Evolutionary conservation across 2,113 vertebrate genomes (phyloP).

Genomic region (Arenaria interpres): DNA sequence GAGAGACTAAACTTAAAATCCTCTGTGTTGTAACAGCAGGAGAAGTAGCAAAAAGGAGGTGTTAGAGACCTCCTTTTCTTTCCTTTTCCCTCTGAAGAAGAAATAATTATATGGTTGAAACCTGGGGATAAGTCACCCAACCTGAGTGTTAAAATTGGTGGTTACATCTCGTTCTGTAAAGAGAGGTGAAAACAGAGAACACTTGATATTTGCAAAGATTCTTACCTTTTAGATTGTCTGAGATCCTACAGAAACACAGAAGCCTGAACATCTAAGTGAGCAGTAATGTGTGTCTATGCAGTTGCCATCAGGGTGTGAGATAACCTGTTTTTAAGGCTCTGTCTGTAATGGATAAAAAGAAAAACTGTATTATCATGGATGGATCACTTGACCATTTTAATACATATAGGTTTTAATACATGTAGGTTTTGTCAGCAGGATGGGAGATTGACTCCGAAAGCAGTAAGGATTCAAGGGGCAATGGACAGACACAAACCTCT

Average conservation of each 20-base stretch:
- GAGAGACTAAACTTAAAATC: background rate
- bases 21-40: background rate
- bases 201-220: background rate
- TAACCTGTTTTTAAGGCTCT: background rate
- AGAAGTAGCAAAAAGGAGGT: background rate
- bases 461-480: background rate
- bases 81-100: background rate
- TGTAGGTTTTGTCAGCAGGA: background rate
- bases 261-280: background rate
- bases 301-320: background rate
- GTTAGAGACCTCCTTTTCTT: background rate
- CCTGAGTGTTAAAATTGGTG: background rate
- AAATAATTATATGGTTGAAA: background rate
- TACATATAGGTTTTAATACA: background rate
- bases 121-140: background rate
- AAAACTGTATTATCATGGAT: background rate
- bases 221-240: background rate
- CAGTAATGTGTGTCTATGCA: background rate
- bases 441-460: background rate
- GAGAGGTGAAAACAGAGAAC: background rate
- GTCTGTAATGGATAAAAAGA: background rate
- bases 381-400: background rate
- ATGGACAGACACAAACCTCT: background rate
- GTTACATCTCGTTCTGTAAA: background rate
- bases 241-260: background rate